Evolutionary conservation across 2,797 vertebrate species (phyloP).

Genomic region (Smutsia temminckii): DNA sequence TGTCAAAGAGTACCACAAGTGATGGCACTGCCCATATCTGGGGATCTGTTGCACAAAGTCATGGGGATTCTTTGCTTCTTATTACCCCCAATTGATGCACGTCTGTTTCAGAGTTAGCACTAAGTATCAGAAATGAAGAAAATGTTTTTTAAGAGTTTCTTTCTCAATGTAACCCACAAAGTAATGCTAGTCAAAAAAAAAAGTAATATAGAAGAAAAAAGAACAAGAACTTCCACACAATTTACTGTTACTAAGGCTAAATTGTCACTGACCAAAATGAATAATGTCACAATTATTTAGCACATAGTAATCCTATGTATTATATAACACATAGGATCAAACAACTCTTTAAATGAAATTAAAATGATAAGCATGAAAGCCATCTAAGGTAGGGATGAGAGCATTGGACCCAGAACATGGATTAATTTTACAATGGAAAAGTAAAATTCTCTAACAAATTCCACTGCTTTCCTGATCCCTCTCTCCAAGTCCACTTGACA

Average conservation of each 20-base stretch:
- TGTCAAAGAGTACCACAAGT: conserved; percentile 18
- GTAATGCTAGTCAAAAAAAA: neutral
- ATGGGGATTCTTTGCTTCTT: conserved; percentile 41
- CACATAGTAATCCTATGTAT: no score
- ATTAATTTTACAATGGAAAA: neutral
- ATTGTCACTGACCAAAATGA: neutral
- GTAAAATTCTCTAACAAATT: neutral
- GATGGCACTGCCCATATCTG: neutral
- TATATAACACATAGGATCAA: neutral
- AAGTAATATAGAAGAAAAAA: neutral
- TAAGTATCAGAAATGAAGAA: neutral
- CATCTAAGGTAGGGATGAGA: neutral
- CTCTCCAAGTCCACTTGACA: neutral
- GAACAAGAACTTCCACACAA: neutral
- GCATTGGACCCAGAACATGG: neutral
- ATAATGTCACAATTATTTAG: neutral
- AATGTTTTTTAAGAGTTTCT: neutral
- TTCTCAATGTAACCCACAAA: neutral
- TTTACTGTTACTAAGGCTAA: conserved; percentile 12
- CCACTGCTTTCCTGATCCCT: neutral
- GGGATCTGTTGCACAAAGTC: conserved; percentile 42
- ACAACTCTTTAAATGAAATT: neutral
- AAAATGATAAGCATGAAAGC: neutral
- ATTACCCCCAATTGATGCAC: conserved; percentile 35
- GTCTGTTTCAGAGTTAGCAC: neutral